Evolutionary conservation across 2,888 invertebrate genomes (phyloP), one percentile per base, ranked within the genome.

Genomic region (Megaustenia siamemsis): DNA sequence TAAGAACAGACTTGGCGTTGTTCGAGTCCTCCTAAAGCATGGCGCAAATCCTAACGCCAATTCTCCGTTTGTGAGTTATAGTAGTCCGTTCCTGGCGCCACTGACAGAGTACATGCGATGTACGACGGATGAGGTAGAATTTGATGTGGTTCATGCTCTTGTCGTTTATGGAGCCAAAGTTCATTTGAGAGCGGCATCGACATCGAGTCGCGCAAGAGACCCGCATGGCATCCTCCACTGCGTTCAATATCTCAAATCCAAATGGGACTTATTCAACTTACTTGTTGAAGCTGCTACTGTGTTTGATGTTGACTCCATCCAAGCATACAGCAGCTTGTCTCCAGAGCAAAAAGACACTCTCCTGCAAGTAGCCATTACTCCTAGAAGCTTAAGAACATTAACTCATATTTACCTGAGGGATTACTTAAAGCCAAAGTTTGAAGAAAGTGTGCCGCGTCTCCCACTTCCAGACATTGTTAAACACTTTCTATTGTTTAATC

Each of bases 191-290:
- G 96, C 96, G 86, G 89, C 88, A 15, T 93, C 95, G 87, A 88
- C 89, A n/a, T 76, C 87, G 3, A 84, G 87, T 28, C 82, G 90
- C 10, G 69, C 89, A 8, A 88, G 86, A 79, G 97, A 97, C 92
- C 97, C 97, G 0, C 96, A 96, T 91, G 97, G 97, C 56, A 96
- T 97, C 83, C 95, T 97, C 8, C 97, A 97, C 93, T 96, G 96
- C 45, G 95, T 97, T 21, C 96, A 96, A 89, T 96, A 96, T 93
- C 93, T 95, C n/a, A 93, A 94, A 3, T 92, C 94, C 35, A 94
- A 95, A 83, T 94, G 94, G 1, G 93, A 94, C 35, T 96, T 96
- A 92, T 95, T 96, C 88, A 86, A 89, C 95, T 95, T 96, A 60
- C 95, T 97, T 83, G 93, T 97, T 78, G 96, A 96, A 89, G 96